Evolutionary conservation across 2,888 invertebrate genomes (phyloP), one percentile per base, ranked within the genome.

Genomic region (Lissocephala sabroskyi): DNA sequence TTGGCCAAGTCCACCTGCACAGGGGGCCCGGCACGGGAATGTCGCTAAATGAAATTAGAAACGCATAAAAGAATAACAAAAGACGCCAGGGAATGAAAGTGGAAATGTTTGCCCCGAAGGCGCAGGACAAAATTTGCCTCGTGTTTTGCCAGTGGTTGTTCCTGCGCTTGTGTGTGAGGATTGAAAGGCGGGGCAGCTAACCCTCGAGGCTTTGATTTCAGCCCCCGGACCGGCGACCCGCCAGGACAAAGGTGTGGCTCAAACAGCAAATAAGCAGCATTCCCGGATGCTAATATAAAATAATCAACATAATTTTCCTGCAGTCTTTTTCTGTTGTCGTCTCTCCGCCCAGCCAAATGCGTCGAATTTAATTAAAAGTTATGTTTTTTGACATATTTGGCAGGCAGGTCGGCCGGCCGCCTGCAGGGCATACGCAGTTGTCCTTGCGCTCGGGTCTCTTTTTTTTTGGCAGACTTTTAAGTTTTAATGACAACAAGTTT

Each of bases 21-120:
- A 14, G 16, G 10, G n/a, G n/a, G n/a, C n/a, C n/a, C n/a, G n/a
- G n/a, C n/a, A n/a, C 32, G 29, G 11, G 18, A 9, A 68, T 75
- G 77, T 74, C 68, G 64, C 78, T 75, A 65, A 76, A 76, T 76
- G 64, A 79, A 76, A 76, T 79, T 76, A 79, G 62, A 75, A 78
- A 71, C 79, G 65, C 62, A 70, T 76, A 78, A 73, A 75, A 76
- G 73, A 67, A 78, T 62, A 74, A 74, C 51, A 63, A 54, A 60
- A 61, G 56, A 57, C 56, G 55, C 70, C 58, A 7, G 11, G 6
- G 32, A 17, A 30, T n/a, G 6, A 32, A 39, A 23, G 29, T 14
- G 37, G 9, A 19, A 30, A 11, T 30, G 4, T 23, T 23, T n/a
- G n/a, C n/a, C n/a, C 23, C 3, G 7, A 23, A 23, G 23, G 23